Percentiles rank a stretch among this genome's conserved stretches.
Evolutionary conservation across 2,113 vertebrate genomes (phyloP).

Genomic region (Psilopsiagon aurifrons): DNA sequence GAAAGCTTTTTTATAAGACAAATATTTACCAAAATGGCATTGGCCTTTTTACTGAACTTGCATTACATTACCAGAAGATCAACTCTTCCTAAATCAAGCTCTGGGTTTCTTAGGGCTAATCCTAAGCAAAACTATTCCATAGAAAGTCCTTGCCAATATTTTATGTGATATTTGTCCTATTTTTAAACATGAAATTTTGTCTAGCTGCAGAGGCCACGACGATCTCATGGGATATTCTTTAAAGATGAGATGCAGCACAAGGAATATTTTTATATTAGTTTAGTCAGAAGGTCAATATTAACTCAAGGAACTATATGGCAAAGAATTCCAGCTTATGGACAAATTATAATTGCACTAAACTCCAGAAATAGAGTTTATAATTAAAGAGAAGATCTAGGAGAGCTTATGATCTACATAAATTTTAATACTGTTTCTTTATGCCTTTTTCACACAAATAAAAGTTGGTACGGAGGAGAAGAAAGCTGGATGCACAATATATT

Average conservation of each 20-base stretch:
- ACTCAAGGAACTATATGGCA: not conserved
- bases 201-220: not conserved
- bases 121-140: not conserved
- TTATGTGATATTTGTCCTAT: conserved; percentile 34
- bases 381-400: not conserved
- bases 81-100: not conserved
- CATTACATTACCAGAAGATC: conserved; percentile 2
- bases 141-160: conserved; percentile 25
- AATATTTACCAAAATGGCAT: conserved; percentile 28
- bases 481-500: rapidly evolving
- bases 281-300: conserved; percentile 47
- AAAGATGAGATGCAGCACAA: not conserved
- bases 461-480: not conserved
- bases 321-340: not conserved
- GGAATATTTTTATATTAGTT: conserved; percentile 27
- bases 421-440: not conserved
- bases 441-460: not conserved
- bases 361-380: not conserved
- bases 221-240: not conserved
- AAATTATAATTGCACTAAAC: not conserved
- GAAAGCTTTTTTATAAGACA: conserved; percentile 9
- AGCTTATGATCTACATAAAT: not conserved
- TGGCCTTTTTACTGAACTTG: conserved; percentile 13
- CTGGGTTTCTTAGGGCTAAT: not conserved
- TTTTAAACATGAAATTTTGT: conserved; percentile 18